Percentiles rank a stretch among this genome's conserved stretches.
phyloP scores from a whole-genome alignment of 2,888 invertebrate genomes.

The Euclidia mi region DNA sequence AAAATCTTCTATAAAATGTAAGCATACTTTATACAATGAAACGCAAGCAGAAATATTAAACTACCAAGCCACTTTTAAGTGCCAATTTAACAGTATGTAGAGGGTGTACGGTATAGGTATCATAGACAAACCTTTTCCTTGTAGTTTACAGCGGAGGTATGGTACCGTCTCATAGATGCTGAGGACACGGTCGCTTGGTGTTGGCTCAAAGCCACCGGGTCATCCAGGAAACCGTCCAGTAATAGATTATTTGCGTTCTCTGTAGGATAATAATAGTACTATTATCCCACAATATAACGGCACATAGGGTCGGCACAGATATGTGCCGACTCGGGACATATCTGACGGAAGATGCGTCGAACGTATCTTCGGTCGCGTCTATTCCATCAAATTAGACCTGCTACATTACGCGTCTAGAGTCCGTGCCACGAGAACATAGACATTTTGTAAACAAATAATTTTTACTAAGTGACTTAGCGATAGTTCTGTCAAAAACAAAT shows the following conservation, averaged over 20 bases:
- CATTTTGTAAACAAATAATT: no score
- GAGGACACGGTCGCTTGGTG: slow-evolving; percentile 58
- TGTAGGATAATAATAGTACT: slow-evolving; percentile 56
- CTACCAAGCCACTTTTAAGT: not conserved
- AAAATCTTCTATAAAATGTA: no score
- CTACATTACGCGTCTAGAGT: no score
- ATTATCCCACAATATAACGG: not conserved
- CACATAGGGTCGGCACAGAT: no score
- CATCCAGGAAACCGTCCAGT: slow-evolving; percentile 87
- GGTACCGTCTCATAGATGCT: slow-evolving; percentile 69
- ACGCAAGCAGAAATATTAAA: not conserved
- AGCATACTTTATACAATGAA: no score
- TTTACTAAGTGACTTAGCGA: no score
- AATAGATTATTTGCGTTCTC: slow-evolving; percentile 85
- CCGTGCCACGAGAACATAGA: no score
- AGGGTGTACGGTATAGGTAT: slow-evolving; percentile 7
- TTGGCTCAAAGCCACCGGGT: slow-evolving; percentile 60
- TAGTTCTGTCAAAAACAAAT: no score
- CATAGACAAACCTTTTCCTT: slow-evolving; percentile 75
- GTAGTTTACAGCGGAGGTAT: slow-evolving; percentile 75
- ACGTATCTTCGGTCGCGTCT: no score
- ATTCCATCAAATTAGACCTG: no score
- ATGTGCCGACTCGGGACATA: no score
- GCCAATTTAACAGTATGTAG: slow-evolving; percentile 13
- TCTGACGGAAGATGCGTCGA: no score